Percentiles rank a stretch among this genome's conserved stretches.
Evolutionary conservation across 2,113 vertebrate species (phyloP).

Genomic region (Hystrix cristata): DNA sequence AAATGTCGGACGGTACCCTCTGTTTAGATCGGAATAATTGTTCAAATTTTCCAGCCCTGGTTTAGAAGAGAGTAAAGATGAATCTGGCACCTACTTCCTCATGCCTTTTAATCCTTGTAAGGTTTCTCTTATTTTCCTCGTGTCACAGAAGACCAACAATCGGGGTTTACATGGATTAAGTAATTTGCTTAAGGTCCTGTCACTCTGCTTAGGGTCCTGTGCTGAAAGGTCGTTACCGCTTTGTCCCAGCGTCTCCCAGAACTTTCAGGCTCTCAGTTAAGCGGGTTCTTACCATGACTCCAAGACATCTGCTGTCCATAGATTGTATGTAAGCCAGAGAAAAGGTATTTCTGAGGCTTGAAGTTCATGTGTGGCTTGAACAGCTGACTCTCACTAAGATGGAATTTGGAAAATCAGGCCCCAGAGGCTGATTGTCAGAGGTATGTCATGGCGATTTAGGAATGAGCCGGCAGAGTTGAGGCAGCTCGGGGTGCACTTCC

Average conservation of each 20-base stretch:
- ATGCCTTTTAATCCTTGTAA: background rate
- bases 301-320: background rate
- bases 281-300: background rate
- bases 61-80: slow-evolving; percentile 25
- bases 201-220: background rate
- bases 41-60: slow-evolving; percentile 2
- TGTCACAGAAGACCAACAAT: background rate
- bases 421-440: background rate
- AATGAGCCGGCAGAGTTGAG: background rate
- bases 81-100: background rate
- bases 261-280: background rate
- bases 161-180: background rate
- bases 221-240: background rate
- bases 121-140: background rate
- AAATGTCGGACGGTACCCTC: slow-evolving; percentile 52
- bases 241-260: background rate
- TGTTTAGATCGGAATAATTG: slow-evolving; percentile 52
- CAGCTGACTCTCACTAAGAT: background rate
- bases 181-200: background rate
- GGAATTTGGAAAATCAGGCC: background rate
- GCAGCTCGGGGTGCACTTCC: fast-evolving
- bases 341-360: background rate
- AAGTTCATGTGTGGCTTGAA: background rate
- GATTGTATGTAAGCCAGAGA: background rate
- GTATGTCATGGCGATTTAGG: background rate